A percentile compares a stretch with the other conserved stretches of the same genome.
Conservation (phyloP, 2,888 invertebrate genomes). For the Tetanocera ferruginea region DNA sequence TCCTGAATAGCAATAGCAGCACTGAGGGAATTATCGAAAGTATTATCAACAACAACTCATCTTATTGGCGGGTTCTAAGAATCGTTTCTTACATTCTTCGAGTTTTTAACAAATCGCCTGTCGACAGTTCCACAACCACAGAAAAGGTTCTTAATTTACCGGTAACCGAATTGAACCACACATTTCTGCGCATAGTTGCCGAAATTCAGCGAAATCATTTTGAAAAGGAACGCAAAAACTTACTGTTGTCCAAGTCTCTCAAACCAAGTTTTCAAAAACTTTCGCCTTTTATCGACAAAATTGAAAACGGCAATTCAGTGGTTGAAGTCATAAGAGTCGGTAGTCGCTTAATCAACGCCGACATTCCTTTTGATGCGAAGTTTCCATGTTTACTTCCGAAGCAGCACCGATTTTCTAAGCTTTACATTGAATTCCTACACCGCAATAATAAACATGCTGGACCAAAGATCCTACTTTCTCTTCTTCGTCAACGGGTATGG, state of each 20-base stretch:
- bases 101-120: background rate
- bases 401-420: no score
- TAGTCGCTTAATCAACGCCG: constrained; percentile 20
- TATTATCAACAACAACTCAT: background rate
- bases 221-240: background rate
- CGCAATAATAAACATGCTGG: no score
- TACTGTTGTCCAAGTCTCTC: background rate
- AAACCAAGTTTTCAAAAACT: background rate
- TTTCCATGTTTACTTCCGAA: constrained; percentile 52
- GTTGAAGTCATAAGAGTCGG: background rate
- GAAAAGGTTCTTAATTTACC: background rate
- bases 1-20: background rate
- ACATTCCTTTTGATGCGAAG: constrained; percentile 47
- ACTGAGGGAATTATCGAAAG: background rate
- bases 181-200: constrained; percentile 6
- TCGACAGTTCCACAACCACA: background rate
- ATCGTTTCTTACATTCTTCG: background rate
- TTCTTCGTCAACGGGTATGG: no score
- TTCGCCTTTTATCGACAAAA: background rate
- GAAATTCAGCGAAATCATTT: background rate
- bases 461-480: no score
- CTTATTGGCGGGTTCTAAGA: background rate
- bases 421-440: no score
- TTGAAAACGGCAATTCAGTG: background rate
- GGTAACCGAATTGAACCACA: background rate